These are phyloP conservation scores for Pantherophis guttatus DNA, from an alignment of 2,113 vertebrate genomes.

Conservation along the genomic window DNA sequence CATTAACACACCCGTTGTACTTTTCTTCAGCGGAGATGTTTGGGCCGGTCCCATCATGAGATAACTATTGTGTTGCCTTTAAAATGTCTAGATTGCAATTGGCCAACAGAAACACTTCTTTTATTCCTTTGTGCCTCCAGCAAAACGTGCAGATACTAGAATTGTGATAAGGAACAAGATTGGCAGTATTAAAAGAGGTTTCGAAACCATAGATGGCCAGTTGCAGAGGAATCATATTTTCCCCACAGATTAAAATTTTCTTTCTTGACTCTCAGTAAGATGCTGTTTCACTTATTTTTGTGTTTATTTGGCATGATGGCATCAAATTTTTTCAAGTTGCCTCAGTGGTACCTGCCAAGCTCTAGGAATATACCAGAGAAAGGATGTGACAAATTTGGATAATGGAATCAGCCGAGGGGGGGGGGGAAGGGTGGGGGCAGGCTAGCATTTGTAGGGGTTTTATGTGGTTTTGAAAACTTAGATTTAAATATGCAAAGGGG, in stretches of 20 bases:
- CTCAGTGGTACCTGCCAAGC: neutral
- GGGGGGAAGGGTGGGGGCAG: too few species aligned
- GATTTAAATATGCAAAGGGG: neutral
- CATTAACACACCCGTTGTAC: neutral
- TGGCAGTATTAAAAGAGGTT: neutral
- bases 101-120: neutral
- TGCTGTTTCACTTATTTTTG: neutral
- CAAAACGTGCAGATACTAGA: neutral
- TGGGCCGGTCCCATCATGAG: neutral
- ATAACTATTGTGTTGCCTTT: neutral
- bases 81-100: neutral
- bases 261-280: neutral
- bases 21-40: neutral
- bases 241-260: neutral
- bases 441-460: neutral
- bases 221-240: constrained; percentile 5
- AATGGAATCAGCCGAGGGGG: neutral
- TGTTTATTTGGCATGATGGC: neutral
- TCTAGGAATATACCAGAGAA: neutral
- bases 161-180: constrained; percentile 5
- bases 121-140: constrained; percentile 12
- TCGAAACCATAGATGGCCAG: constrained; percentile 13
- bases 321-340: neutral
- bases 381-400: neutral
- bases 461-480: neutral